A percentile compares a stretch with the other conserved stretches of the same genome.
phyloP scores from a whole-genome alignment of 2,113 vertebrate genomes.

The Nannospalax galili region DNA sequence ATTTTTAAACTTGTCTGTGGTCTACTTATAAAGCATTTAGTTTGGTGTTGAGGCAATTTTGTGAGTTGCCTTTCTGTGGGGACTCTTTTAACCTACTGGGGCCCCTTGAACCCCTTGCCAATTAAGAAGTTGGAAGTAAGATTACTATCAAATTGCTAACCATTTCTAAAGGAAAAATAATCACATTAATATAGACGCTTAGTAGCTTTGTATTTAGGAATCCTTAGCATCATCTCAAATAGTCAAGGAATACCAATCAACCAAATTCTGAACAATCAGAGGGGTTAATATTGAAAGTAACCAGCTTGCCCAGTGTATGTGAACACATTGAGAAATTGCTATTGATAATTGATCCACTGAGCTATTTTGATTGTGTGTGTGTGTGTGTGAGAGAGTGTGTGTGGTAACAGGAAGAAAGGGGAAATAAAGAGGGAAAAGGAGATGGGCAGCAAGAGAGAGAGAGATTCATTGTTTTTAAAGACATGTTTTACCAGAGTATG shows the following conservation, averaged over 20 bases:
- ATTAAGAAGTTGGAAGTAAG: slow-evolving; percentile 63
- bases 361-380: slow-evolving; percentile 46
- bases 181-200: neutral
- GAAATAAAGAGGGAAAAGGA: no score
- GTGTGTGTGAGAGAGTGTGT: no score
- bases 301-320: neutral
- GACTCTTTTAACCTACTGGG: slow-evolving; percentile 47
- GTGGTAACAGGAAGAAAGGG: no score
- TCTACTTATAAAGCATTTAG: neutral
- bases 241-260: neutral
- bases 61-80: slow-evolving; percentile 59
- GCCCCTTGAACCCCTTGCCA: slow-evolving; percentile 55
- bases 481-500: slow-evolving; percentile 4
- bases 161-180: slow-evolving; percentile 52
- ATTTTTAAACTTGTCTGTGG: slow-evolving; percentile 43
- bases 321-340: neutral
- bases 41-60: slow-evolving; percentile 44
- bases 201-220: slow-evolving; percentile 38
- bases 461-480: slow-evolving; percentile 29
- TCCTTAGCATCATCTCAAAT: neutral
- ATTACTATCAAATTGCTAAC: slow-evolving; percentile 62
- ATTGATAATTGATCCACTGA: slow-evolving; percentile 43
- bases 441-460: no score
- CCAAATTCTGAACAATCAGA: slow-evolving; percentile 2
- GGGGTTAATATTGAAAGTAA: slow-evolving; percentile 49